These are phyloP conservation scores for Myopa testacea DNA, from an alignment of 2,888 invertebrate species.

Conservation along the genomic window DNA sequence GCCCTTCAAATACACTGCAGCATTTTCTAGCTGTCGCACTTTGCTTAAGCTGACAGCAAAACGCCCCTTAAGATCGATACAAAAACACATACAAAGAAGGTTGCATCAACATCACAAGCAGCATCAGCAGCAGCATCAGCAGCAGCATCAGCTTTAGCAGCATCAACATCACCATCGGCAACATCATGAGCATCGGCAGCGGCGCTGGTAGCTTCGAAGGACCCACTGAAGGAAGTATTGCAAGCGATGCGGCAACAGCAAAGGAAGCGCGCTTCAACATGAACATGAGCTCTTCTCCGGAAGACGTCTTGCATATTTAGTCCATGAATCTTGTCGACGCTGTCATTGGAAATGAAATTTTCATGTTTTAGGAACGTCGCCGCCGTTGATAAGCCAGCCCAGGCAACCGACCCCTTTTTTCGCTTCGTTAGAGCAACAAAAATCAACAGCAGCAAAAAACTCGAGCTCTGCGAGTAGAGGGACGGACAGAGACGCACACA, in stretches of 20 bases:
- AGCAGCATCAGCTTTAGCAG: neutral
- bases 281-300: conserved; percentile 12
- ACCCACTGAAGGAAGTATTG: neutral
- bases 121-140: neutral
- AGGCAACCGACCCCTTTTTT: conserved; percentile 15
- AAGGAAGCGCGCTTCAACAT: no score
- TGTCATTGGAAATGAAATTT: conserved; percentile 46
- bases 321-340: conserved; percentile 39
- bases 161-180: neutral
- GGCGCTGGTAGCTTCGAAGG: neutral
- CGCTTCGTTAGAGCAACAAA: conserved; percentile 10
- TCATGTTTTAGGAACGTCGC: conserved; percentile 37
- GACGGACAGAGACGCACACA: neutral
- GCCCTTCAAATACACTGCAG: neutral
- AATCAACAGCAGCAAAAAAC: neutral
- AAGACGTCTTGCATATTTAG: conserved; percentile 41
- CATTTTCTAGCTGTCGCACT: conserved; percentile 12
- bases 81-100: neutral
- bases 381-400: conserved; percentile 21
- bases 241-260: neutral
- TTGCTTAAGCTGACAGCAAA: conserved; percentile 6
- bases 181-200: no score
- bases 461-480: neutral
- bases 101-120: neutral
- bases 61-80: neutral